These are phyloP conservation scores for Craterocephalus amniculus DNA, from an alignment of 2,797 vertebrate genomes.

Conservation along the genomic window DNA sequence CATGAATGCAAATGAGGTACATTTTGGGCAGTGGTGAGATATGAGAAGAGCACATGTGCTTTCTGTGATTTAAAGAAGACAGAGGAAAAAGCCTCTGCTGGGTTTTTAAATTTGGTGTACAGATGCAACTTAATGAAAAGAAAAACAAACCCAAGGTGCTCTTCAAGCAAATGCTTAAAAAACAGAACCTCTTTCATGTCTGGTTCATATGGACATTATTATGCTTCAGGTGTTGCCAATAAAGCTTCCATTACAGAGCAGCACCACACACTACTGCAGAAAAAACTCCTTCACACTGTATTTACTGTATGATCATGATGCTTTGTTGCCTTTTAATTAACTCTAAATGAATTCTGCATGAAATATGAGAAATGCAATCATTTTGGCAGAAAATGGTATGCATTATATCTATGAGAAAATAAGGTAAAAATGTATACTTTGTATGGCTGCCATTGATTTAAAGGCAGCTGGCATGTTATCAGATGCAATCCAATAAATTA, in stretches of 20 bases:
- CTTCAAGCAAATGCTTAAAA: conserved; percentile 31
- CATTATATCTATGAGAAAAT: too few species aligned
- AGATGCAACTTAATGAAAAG: conserved; percentile 22
- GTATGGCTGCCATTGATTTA: background rate
- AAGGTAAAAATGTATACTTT: background rate
- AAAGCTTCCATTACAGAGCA: background rate
- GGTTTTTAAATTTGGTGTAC: conserved; percentile 8
- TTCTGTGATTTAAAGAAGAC: conserved; percentile 13
- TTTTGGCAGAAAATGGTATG: background rate
- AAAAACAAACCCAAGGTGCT: conserved; percentile 28
- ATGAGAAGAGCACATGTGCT: conserved; percentile 1
- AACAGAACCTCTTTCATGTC: conserved; percentile 19
- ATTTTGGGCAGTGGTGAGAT: conserved; percentile 9
- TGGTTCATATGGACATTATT: conserved; percentile 10
- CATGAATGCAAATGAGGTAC: conserved; percentile 13
- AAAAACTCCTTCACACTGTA: background rate
- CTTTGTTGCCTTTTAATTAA: conserved; percentile 1
- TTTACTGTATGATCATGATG: background rate
- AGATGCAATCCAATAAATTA: background rate
- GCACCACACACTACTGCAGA: background rate
- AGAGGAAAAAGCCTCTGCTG: background rate
- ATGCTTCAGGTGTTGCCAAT: conserved; percentile 12
- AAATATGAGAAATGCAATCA: background rate
- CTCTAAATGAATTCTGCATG: too few species aligned
- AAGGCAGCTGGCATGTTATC: background rate